Percentiles rank a stretch among this genome's conserved stretches.
phyloP scores from a whole-genome alignment of 2,113 vertebrate genomes.

The Sardina pilchardus region DNA sequence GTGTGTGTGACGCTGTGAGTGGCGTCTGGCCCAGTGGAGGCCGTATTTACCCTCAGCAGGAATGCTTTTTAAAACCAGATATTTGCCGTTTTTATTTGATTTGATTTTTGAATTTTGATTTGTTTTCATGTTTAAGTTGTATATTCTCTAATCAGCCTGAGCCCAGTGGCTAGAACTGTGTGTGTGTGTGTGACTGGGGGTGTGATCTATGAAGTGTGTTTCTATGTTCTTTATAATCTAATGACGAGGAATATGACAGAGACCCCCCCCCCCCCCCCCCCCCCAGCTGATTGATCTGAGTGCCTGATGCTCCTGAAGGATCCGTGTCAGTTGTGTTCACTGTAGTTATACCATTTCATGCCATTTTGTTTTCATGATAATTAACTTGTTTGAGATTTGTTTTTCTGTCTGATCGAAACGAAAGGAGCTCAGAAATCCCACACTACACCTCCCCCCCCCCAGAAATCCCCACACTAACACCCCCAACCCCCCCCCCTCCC shows the following conservation, averaged over 20 bases:
- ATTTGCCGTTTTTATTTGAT: conserved; percentile 17
- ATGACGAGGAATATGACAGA: background rate
- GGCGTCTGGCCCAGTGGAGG: background rate
- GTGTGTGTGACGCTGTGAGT: too few relatives aligned
- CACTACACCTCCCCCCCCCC: too few relatives aligned
- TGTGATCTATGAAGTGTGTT: background rate
- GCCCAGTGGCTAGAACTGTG: background rate
- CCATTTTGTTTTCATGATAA: background rate
- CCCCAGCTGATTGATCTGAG: background rate
- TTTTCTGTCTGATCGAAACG: background rate
- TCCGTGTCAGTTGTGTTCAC: background rate
- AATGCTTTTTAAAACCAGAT: conserved; percentile 23
- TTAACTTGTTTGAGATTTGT: background rate
- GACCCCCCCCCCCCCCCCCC: background rate
- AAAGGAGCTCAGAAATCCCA: background rate
- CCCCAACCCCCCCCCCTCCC: too few relatives aligned
- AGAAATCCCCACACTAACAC: too few relatives aligned
- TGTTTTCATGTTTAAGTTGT: conserved; percentile 22
- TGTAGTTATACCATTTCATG: conserved; percentile 16
- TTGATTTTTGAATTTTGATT: background rate
- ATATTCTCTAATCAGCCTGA: background rate
- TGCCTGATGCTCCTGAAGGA: background rate
- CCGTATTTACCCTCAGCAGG: background rate
- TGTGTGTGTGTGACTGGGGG: conserved; percentile 14
- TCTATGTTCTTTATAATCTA: background rate